Evolutionary conservation across 2,113 vertebrate species (phyloP).

Genomic region (Cygnus atratus): DNA sequence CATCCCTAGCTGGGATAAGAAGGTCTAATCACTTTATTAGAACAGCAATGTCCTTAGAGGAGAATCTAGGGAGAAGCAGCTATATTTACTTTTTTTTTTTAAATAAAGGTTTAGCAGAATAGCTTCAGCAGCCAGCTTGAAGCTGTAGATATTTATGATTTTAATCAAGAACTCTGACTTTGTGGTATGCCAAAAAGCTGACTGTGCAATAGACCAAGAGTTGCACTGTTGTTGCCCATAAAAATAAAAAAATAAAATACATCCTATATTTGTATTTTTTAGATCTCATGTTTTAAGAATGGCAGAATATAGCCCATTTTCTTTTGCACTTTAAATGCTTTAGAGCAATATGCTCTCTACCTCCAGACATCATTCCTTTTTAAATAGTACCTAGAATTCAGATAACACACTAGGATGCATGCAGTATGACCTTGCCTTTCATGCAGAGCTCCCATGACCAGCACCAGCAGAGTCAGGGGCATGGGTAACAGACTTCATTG

Average conservation of each 20-base stretch:
- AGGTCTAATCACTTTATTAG: slow-evolving; percentile 70
- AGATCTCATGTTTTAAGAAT: neutral
- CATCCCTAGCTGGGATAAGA: slow-evolving; percentile 62
- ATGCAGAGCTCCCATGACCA: neutral
- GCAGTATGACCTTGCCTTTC: neutral
- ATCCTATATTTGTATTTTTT: neutral
- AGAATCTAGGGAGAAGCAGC: neutral
- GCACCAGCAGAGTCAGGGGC: neutral
- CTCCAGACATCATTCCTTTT: neutral
- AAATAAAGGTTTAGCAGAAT: neutral
- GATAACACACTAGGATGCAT: neutral
- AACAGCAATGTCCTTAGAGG: slow-evolving; percentile 53
- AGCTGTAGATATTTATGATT: slow-evolving; percentile 16
- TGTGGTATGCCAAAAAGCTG: neutral
- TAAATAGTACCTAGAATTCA: neutral
- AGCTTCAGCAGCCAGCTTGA: neutral
- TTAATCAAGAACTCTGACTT: neutral
- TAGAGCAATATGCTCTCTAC: neutral
- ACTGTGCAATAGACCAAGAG: neutral
- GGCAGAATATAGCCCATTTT: neutral
- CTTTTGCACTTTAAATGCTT: neutral
- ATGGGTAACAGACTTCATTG: neutral
- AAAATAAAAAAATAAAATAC: neutral
- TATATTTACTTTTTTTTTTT: neutral
- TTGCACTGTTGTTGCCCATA: neutral